These are phyloP conservation scores for Dastarcus helophoroides DNA, from an alignment of 2,888 invertebrate genomes.

Conservation along the genomic window DNA sequence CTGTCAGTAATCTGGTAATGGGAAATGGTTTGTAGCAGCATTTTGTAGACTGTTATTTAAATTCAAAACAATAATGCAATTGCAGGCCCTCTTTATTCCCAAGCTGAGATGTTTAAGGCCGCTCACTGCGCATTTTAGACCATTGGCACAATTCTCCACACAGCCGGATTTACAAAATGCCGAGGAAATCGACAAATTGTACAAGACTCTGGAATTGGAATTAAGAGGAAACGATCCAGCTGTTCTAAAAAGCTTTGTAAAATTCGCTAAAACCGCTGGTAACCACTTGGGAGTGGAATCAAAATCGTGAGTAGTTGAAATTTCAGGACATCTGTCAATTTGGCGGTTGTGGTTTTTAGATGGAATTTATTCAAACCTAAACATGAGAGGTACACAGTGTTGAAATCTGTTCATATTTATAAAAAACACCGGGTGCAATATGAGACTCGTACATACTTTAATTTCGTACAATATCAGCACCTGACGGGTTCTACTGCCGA, in stretches of 20 bases:
- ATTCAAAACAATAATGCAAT: no score
- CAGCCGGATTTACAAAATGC: no score
- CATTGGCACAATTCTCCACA: no score
- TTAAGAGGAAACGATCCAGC: constrained; percentile 77
- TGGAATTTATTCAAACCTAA: constrained; percentile 60
- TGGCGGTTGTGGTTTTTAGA: constrained; percentile 42
- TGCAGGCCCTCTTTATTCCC: no score
- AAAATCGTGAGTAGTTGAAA: constrained; percentile 50
- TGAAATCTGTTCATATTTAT: constrained; percentile 80
- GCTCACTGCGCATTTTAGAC: no score
- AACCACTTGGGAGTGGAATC: constrained; percentile 67
- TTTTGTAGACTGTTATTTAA: no score
- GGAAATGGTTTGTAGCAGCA: no score
- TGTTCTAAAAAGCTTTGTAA: constrained; percentile 78
- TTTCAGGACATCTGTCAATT: background rate
- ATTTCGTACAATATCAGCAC: constrained; percentile 68
- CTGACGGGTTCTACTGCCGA: constrained; percentile 93
- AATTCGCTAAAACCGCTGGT: constrained; percentile 73
- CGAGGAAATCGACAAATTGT: constrained; percentile 54
- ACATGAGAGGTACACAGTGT: constrained; percentile 66
- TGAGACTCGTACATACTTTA: constrained; percentile 86
- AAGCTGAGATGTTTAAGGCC: no score
- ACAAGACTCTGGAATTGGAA: constrained; percentile 73
- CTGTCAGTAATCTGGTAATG: no score
- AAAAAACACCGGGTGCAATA: constrained; percentile 94